phyloP scores from a whole-genome alignment of 2,797 vertebrate genomes.

The Cossypha dichroa region DNA sequence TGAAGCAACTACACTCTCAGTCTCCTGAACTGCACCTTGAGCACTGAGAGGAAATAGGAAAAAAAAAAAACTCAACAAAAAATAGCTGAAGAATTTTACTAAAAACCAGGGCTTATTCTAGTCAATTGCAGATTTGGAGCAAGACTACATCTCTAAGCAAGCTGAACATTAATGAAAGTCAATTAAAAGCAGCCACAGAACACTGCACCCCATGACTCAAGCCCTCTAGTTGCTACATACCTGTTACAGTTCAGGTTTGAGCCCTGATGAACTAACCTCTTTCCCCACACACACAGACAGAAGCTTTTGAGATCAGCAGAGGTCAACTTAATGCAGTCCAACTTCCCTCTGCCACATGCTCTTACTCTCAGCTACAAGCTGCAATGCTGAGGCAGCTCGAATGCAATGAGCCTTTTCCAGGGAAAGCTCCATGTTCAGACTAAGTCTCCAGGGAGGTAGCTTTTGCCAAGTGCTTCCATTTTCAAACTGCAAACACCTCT shows the following conservation, averaged over 20 bases:
- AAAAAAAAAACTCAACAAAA: neutral
- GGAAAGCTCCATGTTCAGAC: neutral
- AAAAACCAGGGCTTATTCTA: neutral
- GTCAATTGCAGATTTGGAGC: neutral
- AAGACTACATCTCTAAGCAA: neutral
- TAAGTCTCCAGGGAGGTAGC: neutral
- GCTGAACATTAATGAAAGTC: neutral
- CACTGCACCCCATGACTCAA: slow-evolving; percentile 47
- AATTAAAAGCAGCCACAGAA: slow-evolving; percentile 47
- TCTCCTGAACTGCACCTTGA: neutral
- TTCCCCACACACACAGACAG: neutral
- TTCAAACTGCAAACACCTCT: neutral
- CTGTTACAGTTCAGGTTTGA: slow-evolving; percentile 24
- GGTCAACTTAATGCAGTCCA: neutral
- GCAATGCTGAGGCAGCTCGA: slow-evolving; percentile 1
- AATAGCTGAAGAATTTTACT: neutral
- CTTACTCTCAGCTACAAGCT: neutral
- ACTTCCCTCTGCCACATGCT: neutral
- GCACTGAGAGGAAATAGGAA: neutral
- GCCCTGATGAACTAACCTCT: neutral
- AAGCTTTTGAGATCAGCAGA: slow-evolving; percentile 14
- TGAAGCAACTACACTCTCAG: neutral
- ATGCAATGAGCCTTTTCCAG: neutral
- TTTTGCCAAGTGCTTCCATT: neutral
- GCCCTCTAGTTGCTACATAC: slow-evolving; percentile 38